phyloP scores from a whole-genome alignment of 2,113 vertebrate species.

The Antigone vipio region DNA sequence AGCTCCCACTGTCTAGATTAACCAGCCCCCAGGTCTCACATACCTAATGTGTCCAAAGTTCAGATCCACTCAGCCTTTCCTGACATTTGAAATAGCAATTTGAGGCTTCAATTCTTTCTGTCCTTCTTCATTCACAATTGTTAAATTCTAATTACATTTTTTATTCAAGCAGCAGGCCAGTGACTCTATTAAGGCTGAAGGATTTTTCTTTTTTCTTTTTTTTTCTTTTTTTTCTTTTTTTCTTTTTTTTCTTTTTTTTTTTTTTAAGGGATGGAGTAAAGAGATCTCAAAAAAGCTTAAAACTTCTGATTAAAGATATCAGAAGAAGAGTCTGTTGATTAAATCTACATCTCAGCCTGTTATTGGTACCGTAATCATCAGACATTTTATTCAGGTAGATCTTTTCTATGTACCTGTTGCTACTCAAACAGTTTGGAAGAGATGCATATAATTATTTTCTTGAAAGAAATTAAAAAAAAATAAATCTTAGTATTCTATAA shows the following conservation, averaged over 20 bases:
- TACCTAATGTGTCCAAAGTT: background rate
- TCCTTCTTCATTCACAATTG: background rate
- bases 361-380: background rate
- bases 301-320: background rate
- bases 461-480: background rate
- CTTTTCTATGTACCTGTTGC: background rate
- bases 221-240: background rate
- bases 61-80: background rate
- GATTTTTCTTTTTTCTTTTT: background rate
- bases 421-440: background rate
- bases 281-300: background rate
- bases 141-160: background rate
- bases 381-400: background rate
- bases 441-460: background rate
- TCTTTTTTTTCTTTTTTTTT: background rate
- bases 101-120: background rate
- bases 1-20: background rate
- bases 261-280: background rate
- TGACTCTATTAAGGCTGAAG: background rate
- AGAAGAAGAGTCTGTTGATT: background rate
- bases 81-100: background rate
- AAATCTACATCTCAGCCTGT: background rate
- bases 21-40: background rate
- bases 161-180: background rate
- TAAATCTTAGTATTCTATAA: background rate